Evolutionary conservation across 2,113 vertebrate genomes (phyloP), one percentile per base, ranked within the genome.

Genomic region (Lucifuga dentata): DNA sequence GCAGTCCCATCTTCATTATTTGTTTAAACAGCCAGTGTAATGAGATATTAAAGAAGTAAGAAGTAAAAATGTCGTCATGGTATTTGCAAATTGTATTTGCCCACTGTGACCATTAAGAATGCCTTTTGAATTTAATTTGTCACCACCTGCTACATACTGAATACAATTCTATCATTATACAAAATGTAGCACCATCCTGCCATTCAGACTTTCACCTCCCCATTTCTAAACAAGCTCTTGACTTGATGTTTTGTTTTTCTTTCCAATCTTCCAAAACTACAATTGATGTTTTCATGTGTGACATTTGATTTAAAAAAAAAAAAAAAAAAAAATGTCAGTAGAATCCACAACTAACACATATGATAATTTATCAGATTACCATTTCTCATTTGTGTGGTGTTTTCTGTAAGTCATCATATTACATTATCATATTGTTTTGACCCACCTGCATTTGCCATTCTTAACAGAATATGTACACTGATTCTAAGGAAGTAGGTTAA

Each of bases 311-410:
- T n/a, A n/a, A n/a, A n/a, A n/a, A n/a, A n/a, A n/a, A n/a, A n/a
- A n/a, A n/a, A n/a, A n/a, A n/a, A n/a, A n/a, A 76, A 59, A 90
- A 91, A 90, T 84, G 84, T 82, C 84, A 89, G 73, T 72, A 48
- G 51, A 83, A 56, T 73, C 17, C 24, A 32, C 26, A 45, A 62
- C 39, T 44, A 40, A 69, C 84, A 67, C 55, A 64, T 73, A 63
- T 71, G 68, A 73, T 78, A 78, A 88, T 86, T 79, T 65, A 72
- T 72, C 44, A 60, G 57, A 60, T 85, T 64, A 86, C 78, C 82
- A 48, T 41, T 68, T 59, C 59, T 45, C 29, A 16, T 39, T 65
- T 78, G 44, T 59, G 40, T 11, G 17, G 21, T 41, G 48, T 69
- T 73, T 39, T 50, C 41, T 11, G 9, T 12, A 64, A 46, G 63